Evolutionary conservation across 2,888 invertebrate genomes (phyloP), one percentile per base, ranked within the genome.

Genomic region (Aporophyla lueneburgensis): DNA sequence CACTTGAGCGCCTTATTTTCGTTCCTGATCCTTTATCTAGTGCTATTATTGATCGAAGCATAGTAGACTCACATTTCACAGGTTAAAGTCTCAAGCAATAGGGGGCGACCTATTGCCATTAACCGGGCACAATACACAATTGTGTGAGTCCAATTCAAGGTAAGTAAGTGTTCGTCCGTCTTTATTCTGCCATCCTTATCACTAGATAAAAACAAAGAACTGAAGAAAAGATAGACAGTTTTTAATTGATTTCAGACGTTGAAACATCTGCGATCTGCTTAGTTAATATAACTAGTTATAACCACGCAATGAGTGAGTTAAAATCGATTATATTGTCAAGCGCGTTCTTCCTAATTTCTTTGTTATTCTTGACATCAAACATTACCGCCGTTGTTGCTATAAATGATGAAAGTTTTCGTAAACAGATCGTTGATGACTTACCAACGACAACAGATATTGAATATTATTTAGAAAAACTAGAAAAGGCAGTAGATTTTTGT

Each of bases 381-480:
- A 72, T 65, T 43, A 75, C 78, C n/a, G 53, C 46, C 73, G 74
- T 70, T 59, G 3, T 61, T 33, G 53, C 78, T 71, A 7, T 54
- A 58, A 54, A 46, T 6, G 69, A 79, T 62, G 5, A 40, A 69
- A 12, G 51, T 43, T 79, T 79, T 71, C 67, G 33, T 19, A 46
- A 75, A 49, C 65, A 81, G 27, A 69, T 81, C 0, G 24, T 67
- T 12, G 61, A 68, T n/a, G 86, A 90, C 59, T 86, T 93, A 51
- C 92, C 93, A 3, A 78, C 75, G 51, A 81, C 85, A 62, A 61
- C 76, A 24, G 92, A 94, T 83, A 85, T 94, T 58, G 62, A 81
- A 0, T 67, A 74, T 49, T 94, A 93, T 85, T 67, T 92, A 59
- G 73, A 78, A 27, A 81, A 89, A 6, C 79, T 95, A 66, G 86